Evolutionary conservation across 1,140 invertebrate genomes (phyloP), one percentile per base, ranked within the genome.

Genomic region (Phocides pigmalion): DNA sequence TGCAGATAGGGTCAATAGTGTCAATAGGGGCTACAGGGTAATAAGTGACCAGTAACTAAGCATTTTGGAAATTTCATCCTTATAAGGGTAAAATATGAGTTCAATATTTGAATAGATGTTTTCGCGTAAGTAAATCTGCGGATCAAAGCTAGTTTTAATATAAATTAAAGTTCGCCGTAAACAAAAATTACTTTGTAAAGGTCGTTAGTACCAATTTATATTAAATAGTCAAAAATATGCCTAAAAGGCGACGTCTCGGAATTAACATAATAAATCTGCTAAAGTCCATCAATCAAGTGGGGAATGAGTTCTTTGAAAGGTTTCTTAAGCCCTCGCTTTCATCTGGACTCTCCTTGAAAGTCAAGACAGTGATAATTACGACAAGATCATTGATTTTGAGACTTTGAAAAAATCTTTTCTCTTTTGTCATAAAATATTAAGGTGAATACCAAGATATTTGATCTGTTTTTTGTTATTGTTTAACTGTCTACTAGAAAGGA

Each of bases 221-320:
- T 50, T 42, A 49, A 47, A 47, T 49, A 37, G 14, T 42, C 58
- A 61, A 61, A 61, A 61, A 61, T 61, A 46, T 22, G 25, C 16
- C 25, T 12, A 20, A 44, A 58, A 46, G 54, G 20, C 39, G n/a
- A 59, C 56, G 77, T 64, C 54, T 62, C 64, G 53, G 83, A 82
- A 89, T 85, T 85, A 85, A 77, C 84, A 89, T 87, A 85, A 82
- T 82, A 84, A 88, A 89, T 84, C 86, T 85, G 74, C 62, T 66
- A 25, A 66, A 66, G 49, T 19, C 70, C 84, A 89, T 89, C 84
- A 89, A 89, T 87, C 86, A 89, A 75, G 63, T 19, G 42, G 16
- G 54, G 70, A 74, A 76, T 77, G 79, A 83, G 71, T 86, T 81
- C 76, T 82, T 84, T 83, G 72, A 75, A 82, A 81, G 62, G 79